A percentile compares a stretch with the other conserved stretches of the same genome.
phyloP scores from a whole-genome alignment of 2,113 vertebrate genomes.

The Hyperoodon ampullatus region DNA sequence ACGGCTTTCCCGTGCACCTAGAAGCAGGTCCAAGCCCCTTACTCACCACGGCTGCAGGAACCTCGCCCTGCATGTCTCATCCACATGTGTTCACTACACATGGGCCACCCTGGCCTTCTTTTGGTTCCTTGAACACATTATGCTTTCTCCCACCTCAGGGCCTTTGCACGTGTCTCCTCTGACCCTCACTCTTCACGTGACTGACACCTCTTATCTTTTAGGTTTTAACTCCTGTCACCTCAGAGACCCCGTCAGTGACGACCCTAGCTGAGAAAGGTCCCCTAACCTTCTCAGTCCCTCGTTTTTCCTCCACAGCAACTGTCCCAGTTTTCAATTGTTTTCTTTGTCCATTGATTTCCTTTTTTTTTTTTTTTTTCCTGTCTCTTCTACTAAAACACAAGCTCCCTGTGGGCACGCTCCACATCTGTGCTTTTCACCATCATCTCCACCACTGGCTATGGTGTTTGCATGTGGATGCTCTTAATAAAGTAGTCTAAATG shows the following conservation, averaged over 20 bases:
- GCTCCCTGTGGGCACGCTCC: background rate
- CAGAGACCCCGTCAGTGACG: background rate
- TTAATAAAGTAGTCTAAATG: background rate
- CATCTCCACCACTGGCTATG: rapidly evolving
- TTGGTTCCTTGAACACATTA: background rate
- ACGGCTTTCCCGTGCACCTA: background rate
- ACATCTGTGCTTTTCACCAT: background rate
- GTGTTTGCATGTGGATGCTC: background rate
- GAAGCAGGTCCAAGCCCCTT: background rate
- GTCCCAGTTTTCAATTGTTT: background rate
- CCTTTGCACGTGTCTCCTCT: background rate
- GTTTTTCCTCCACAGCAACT: background rate
- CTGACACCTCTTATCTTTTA: background rate
- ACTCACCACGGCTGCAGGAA: rapidly evolving
- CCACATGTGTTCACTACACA: rapidly evolving
- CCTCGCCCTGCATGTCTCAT: rapidly evolving
- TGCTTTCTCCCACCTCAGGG: background rate
- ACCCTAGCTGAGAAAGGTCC: background rate
- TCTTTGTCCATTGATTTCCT: background rate
- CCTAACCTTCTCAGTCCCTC: no score
- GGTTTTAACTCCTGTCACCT: background rate
- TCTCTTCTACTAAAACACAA: background rate
- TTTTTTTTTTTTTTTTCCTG: rapidly evolving
- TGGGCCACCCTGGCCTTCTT: no score
- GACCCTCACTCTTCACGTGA: background rate